phyloP scores from a whole-genome alignment of 2,888 invertebrate species.

The Steinernema carpocapsae region DNA sequence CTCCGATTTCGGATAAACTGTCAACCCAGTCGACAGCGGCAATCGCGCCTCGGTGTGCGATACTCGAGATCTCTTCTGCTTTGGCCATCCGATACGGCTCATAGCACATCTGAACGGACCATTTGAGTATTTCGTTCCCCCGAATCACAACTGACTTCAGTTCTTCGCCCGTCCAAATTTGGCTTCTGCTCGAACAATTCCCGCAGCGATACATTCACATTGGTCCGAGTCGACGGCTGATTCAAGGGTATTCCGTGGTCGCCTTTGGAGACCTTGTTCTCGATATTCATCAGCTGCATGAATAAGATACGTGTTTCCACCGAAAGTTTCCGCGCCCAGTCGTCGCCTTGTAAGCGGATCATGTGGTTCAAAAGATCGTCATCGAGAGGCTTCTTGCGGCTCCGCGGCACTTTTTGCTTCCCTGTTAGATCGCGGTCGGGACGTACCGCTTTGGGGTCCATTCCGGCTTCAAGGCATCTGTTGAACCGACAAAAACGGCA shows the following conservation, averaged over 20 bases:
- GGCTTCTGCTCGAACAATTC: conserved; percentile 67
- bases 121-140: not conserved
- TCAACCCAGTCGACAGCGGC: conserved; percentile 68
- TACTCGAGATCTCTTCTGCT: conserved; percentile 64
- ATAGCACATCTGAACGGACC: conserved; percentile 60
- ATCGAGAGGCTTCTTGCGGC: conserved; percentile 64
- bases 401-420: conserved; percentile 66
- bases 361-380: conserved; percentile 67
- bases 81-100: conserved; percentile 60
- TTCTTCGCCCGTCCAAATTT: conserved; percentile 53
- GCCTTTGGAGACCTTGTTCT: conserved; percentile 61
- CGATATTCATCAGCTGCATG: conserved; percentile 67
- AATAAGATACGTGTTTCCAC: conserved; percentile 64
- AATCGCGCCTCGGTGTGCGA: conserved; percentile 66
- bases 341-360: conserved; percentile 67
- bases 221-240: conserved; percentile 41
- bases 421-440: conserved; percentile 67
- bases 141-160: conserved; percentile 49
- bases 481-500: conserved; percentile 67
- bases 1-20: conserved; percentile 62
- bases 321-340: conserved; percentile 67
- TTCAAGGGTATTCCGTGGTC: conserved; percentile 41
- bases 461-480: conserved; percentile 65
- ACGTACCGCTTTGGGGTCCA: conserved; percentile 68
- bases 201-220: conserved; percentile 57